Evolutionary conservation across 2,888 invertebrate genomes (phyloP), one percentile per base, ranked within the genome.

Genomic region (Sthenelais limicola): DNA sequence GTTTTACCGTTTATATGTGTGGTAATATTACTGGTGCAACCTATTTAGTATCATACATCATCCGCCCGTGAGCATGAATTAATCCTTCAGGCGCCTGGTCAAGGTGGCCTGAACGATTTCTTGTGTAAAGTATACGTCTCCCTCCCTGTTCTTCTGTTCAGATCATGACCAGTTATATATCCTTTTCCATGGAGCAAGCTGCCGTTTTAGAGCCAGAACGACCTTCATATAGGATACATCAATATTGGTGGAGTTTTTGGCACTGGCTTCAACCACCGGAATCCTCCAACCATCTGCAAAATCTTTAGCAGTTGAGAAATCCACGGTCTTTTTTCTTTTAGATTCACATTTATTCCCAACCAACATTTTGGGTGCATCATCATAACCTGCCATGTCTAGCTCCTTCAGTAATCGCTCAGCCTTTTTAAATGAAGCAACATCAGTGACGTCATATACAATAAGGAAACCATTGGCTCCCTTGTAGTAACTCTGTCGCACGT

Each of bases 211-310:
- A n/a, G 77, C 75, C 26, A 70, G 32, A 12, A 62, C 68, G 0
- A 77, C 15, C 48, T 69, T 74, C 32, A 73, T 32, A 49, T 74
- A 72, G 1, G 74, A 72, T 3, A 48, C 35, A 47, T 74, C 74
- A 0, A 76, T 71, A 38, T 73, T 73, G 33, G 33, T 38, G 30
- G 70, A 69, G 58, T 54, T 67, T 12, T 62, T 58, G 24, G 76
- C 74, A 26, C 76, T 76, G 24, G 58, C 43, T 48, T 76, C 76
- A 21, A 76, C 21, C 18, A 73, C 12, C 9, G 76, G 76, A 2
- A 77, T 9, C 33, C 74, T 30, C 77, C 77, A 77, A 15, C 76
- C 77, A 56, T 74, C 71, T 4, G 77, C 76, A 70, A 74, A 77
- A 21, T 75, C 74, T 49, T 43, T 32, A 5, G 71, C 75, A 5